Evolutionary conservation across 2,797 vertebrate genomes (phyloP).

Genomic region (Paedocypris micromegethes): DNA sequence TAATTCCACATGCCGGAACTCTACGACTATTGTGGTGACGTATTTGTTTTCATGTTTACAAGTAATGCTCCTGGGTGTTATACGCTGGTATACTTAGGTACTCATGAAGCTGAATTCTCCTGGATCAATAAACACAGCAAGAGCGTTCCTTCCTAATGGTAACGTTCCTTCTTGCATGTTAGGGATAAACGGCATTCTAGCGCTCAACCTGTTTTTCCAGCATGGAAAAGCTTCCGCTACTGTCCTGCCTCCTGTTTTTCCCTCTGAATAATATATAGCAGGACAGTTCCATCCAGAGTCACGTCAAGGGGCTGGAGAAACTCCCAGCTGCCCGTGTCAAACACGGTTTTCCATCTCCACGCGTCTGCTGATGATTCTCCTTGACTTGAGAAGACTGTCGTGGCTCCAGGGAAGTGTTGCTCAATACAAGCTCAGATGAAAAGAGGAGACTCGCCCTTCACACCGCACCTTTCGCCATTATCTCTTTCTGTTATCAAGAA

Average conservation of each 20-base stretch:
- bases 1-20: no score
- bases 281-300: constrained; percentile 20
- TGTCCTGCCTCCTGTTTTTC: constrained; percentile 9
- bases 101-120: no score
- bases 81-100: no score
- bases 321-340: constrained; percentile 23
- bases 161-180: no score
- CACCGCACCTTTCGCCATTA: background rate
- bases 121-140: no score
- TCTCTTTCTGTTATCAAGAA: constrained; percentile 8
- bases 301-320: constrained; percentile 9
- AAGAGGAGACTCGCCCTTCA: constrained; percentile 9
- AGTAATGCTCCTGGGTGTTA: no score
- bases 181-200: no score
- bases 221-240: constrained; percentile 13
- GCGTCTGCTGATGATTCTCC: constrained; percentile 17
- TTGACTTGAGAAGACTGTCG: constrained; percentile 5
- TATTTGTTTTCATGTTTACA: no score
- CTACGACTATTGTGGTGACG: no score
- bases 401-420: constrained; percentile 21
- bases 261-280: constrained; percentile 40
- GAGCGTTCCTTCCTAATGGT: no score
- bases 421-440: constrained; percentile 5
- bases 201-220: constrained; percentile 10
- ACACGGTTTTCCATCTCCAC: constrained; percentile 29